Percentiles rank a stretch among this genome's conserved stretches.
These are phyloP conservation scores for Oceanodroma tethys DNA, from an alignment of 2,113 vertebrate species.

Conservation along the genomic window DNA sequence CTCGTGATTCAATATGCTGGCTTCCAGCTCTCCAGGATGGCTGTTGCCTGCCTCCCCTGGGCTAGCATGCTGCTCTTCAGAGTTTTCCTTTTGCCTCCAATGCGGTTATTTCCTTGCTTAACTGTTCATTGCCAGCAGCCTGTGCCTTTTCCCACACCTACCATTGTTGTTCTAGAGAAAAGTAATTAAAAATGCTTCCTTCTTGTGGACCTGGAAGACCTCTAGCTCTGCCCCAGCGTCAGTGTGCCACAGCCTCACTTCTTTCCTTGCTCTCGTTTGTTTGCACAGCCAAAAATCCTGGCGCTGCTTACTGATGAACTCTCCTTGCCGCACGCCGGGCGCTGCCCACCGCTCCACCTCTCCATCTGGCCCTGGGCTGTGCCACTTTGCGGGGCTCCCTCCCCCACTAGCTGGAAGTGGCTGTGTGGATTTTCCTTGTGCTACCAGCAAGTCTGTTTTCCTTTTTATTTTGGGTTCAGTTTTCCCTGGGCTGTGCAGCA, in stretches of 20 bases:
- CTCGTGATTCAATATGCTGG: neutral
- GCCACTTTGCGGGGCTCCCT: neutral
- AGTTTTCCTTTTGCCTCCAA: neutral
- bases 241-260: neutral
- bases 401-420: neutral
- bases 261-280: neutral
- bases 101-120: neutral
- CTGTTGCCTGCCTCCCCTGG: neutral
- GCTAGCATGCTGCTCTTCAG: neutral
- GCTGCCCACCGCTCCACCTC: neutral
- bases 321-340: neutral
- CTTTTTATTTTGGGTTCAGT: neutral
- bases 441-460: neutral
- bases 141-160: neutral
- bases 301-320: neutral
- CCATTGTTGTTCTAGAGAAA: neutral
- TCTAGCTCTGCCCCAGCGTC: neutral
- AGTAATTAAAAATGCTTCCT: neutral
- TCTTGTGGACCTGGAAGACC: neutral
- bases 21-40: neutral
- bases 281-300: fast-evolving
- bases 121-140: neutral
- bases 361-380: neutral
- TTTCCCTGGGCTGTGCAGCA: neutral
- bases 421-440: neutral